phyloP scores from a whole-genome alignment of 2,888 invertebrate species.

The Himalopsyche japonica region DNA sequence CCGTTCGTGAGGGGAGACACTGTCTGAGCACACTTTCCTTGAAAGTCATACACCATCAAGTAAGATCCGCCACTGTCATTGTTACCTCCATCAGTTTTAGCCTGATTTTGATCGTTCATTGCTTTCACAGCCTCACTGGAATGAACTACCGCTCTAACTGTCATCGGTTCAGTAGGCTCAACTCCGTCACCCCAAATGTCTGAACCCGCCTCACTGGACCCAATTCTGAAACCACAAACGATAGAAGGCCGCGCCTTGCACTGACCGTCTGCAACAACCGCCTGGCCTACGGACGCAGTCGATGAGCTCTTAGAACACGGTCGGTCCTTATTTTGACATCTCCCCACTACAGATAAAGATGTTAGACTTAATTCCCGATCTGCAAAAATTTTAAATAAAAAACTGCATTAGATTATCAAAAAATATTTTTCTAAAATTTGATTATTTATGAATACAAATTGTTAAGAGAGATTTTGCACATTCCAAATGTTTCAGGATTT shows the following conservation, averaged over 20 bases:
- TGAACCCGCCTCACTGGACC: slow-evolving; percentile 41
- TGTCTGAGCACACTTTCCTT: slow-evolving; percentile 61
- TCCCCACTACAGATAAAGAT: slow-evolving; percentile 37
- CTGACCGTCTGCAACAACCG: slow-evolving; percentile 3
- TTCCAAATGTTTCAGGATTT: too few species aligned
- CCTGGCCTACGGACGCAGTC: neutral
- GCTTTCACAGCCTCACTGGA: slow-evolving; percentile 64
- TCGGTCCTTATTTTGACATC: slow-evolving; percentile 38
- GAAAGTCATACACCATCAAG: slow-evolving; percentile 71
- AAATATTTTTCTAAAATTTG: too few species aligned
- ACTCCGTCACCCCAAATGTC: slow-evolving; percentile 26
- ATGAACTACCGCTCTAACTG: slow-evolving; percentile 36
- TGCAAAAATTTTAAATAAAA: too few species aligned
- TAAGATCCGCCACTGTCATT: slow-evolving; percentile 61
- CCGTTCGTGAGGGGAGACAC: slow-evolving; percentile 56
- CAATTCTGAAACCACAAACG: slow-evolving; percentile 52
- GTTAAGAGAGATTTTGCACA: too few species aligned
- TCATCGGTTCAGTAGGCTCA: slow-evolving; percentile 16
- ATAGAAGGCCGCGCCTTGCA: slow-evolving; percentile 52
- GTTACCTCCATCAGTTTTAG: slow-evolving; percentile 55
- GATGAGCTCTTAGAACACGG: slow-evolving; percentile 33
- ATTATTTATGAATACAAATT: too few species aligned
- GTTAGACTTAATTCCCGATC: slow-evolving; percentile 35
- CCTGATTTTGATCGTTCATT: slow-evolving; percentile 78
- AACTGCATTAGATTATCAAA: too few species aligned